Percentiles rank a stretch among this genome's conserved stretches.
These are phyloP conservation scores for Imbricaverruca yamaguchii DNA, from an alignment of 2,888 invertebrate species.

Conservation along the genomic window DNA sequence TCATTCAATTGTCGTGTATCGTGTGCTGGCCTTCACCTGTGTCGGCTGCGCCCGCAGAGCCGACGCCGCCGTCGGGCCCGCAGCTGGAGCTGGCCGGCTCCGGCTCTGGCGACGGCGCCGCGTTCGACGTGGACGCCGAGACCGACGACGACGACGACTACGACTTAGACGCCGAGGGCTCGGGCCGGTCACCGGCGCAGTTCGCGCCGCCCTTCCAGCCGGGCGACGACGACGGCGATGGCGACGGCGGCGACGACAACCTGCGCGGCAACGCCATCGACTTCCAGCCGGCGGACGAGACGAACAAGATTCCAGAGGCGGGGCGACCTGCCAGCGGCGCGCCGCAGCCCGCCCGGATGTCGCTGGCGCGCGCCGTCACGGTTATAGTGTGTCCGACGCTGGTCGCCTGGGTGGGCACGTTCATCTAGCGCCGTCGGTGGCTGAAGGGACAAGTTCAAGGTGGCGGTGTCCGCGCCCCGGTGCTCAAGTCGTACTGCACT, in stretches of 20 bases:
- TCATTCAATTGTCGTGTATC: too few relatives aligned
- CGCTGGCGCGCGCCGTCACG: slow-evolving; percentile 32
- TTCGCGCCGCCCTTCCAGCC: too few relatives aligned
- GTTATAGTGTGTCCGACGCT: slow-evolving; percentile 22
- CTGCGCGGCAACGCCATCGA: neutral
- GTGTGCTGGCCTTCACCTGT: neutral
- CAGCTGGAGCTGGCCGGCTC: neutral
- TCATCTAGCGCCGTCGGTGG: neutral
- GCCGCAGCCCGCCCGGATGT: slow-evolving; percentile 25
- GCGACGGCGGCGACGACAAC: neutral
- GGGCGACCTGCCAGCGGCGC: neutral
- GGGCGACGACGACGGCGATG: neutral
- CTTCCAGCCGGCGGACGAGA: neutral
- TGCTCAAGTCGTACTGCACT: too few relatives aligned
- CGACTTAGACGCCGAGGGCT: neutral
- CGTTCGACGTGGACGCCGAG: neutral
- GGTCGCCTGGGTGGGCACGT: slow-evolving; percentile 15
- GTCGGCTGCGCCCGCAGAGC: neutral
- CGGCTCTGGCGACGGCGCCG: slow-evolving; percentile 15
- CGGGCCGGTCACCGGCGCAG: neutral
- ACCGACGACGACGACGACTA: neutral
- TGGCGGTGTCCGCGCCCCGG: too few relatives aligned
- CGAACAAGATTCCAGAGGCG: neutral
- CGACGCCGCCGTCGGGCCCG: neutral
- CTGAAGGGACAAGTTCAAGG: too few relatives aligned